These are phyloP conservation scores for Nephila pilipes DNA, from an alignment of 1,140 invertebrate genomes.

Conservation along the genomic window DNA sequence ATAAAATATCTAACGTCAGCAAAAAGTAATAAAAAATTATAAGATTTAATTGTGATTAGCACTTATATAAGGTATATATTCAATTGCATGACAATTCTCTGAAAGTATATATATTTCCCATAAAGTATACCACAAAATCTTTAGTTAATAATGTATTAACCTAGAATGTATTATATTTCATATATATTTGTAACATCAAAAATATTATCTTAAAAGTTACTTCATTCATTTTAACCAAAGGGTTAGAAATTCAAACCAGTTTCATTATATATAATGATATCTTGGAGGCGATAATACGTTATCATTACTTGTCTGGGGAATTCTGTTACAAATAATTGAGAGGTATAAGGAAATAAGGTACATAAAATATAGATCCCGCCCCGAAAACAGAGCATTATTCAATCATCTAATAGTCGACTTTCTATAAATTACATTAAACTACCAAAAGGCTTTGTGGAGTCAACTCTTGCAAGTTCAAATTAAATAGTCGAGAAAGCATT, in stretches of 20 bases:
- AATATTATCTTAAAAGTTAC: not conserved
- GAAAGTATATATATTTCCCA: too few species aligned
- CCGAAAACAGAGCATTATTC: not conserved
- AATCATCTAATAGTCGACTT: not conserved
- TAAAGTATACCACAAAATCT: too few species aligned
- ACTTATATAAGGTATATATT: too few species aligned
- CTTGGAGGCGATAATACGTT: not conserved
- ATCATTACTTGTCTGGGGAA: not conserved
- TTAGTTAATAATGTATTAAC: too few species aligned
- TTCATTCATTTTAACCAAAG: not conserved
- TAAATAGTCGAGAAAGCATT: not conserved
- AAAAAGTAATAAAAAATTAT: too few species aligned
- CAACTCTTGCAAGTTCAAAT: constrained; percentile 5
- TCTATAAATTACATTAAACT: constrained; percentile 25
- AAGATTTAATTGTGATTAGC: too few species aligned
- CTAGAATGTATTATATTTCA: not conserved
- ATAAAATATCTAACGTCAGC: too few species aligned
- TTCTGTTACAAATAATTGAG: not conserved
- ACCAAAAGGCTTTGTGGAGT: not conserved
- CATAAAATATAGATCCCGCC: not conserved
- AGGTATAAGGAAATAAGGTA: not conserved
- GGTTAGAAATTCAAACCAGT: not conserved
- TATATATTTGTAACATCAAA: not conserved
- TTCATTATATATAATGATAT: not conserved
- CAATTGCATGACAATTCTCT: too few species aligned